Percentiles rank a stretch among this genome's conserved stretches.
Conservation (phyloP, 2,797 vertebrate genomes). For the Lutjanus campechanus region DNA sequence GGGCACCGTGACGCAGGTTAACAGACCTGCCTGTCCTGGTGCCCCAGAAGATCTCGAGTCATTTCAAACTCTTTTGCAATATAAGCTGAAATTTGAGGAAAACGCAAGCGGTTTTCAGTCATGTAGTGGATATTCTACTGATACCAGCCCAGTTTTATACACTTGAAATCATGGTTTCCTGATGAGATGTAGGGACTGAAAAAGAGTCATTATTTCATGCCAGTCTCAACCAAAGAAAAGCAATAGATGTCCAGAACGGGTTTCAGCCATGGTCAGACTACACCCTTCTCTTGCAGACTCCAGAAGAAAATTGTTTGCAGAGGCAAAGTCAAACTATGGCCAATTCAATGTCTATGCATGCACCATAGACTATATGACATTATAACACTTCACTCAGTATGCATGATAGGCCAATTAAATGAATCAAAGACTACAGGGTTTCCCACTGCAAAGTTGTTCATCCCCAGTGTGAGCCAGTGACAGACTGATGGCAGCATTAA, state of each 20-base stretch:
- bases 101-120: neutral
- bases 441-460: too few relatives aligned
- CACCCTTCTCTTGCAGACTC: neutral
- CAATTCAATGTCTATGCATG: neutral
- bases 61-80: neutral
- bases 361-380: neutral
- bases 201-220: neutral
- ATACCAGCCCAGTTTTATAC: neutral
- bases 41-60: neutral
- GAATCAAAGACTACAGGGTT: neutral
- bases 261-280: constrained; percentile 1
- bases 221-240: neutral
- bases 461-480: too few relatives aligned
- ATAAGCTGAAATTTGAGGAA: neutral
- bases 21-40: constrained; percentile 7
- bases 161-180: constrained; percentile 6
- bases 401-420: too few relatives aligned
- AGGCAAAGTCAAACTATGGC: neutral
- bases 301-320: neutral
- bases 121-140: neutral
- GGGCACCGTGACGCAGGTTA: constrained; percentile 25
- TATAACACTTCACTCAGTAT: too few relatives aligned
- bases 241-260: neutral
- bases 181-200: neutral
- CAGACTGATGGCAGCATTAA: too few relatives aligned